Percentiles rank a stretch among this genome's conserved stretches.
Evolutionary conservation across 2,113 vertebrate genomes (phyloP).

Genomic region (Silurus asotus): DNA sequence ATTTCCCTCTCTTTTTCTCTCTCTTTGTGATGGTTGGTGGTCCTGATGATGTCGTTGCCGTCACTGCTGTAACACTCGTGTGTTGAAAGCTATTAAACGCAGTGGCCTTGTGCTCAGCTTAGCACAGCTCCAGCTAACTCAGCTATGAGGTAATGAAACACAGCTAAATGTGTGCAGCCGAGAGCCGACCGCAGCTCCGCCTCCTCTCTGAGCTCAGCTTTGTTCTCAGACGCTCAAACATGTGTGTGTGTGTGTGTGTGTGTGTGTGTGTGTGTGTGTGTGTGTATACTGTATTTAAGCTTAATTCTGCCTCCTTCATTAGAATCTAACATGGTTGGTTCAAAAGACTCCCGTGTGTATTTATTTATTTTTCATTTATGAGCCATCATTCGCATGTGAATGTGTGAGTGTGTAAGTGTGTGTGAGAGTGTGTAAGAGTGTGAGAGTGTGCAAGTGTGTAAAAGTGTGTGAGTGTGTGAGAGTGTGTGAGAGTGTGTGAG

Average conservation of each 20-base stretch:
- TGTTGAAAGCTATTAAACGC: conserved; percentile 77
- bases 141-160: conserved; percentile 43
- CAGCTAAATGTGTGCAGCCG: conserved; percentile 28
- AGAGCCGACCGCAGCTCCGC: not conserved
- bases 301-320: not conserved
- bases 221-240: not conserved
- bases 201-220: not conserved
- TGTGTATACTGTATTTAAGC: not conserved
- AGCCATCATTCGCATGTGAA: too few relatives aligned
- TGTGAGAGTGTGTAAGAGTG: too few relatives aligned
- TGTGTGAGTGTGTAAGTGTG: too few relatives aligned
- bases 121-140: conserved; percentile 54
- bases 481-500: too few relatives aligned
- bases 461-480: too few relatives aligned
- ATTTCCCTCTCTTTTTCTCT: not conserved
- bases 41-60: conserved; percentile 61
- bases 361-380: not conserved
- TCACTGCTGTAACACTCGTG: conserved; percentile 65
- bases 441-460: too few relatives aligned
- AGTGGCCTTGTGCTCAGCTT: conserved; percentile 65
- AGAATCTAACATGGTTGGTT: not conserved
- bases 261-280: conserved; percentile 13
- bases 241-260: conserved; percentile 6
- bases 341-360: not conserved
- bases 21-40: conserved; percentile 35